Base-by-base conservation (phyloP, 37 sponge, comb jelly and placozoan genomes). In the Aplysina aerophoba region DNA sequence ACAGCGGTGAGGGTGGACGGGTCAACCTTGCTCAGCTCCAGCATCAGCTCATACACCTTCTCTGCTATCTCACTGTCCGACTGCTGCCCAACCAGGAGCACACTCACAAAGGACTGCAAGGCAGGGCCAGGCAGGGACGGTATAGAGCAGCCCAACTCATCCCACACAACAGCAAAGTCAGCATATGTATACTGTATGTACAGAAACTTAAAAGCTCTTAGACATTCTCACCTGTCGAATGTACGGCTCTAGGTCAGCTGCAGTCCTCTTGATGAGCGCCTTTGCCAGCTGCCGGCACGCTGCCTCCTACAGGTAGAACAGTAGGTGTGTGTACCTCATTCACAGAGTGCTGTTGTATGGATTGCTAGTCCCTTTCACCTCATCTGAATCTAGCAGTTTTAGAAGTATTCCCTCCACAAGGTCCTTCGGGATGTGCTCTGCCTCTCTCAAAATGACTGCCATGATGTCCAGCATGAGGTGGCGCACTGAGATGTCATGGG, bases 61-160 rank as follows among this genome's bases (percentile, higher is more conserved):
- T 91, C 88, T 27, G 85, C 85, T 56, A 95, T 60, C 34, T 91
- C 92, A 85, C 92, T 91, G 61, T 95, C 95, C 21, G 92, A 84
- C 41, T 63, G 79, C 72, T 91, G 66, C 0, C 91, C 97, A 55
- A 84, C 85, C 79, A 92, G 86, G 20, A 97, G 83, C 0, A 80
- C 66, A 55, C 86, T 88, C 40, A 87, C 90, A 55, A 97, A 92
- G 84, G 90, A 93, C 93, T 97, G 55, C 12, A 38, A n/a, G n/a
- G n/a, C n/a, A n/a, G n/a, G n/a, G n/a, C n/a, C n/a, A n/a, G n/a
- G n/a, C n/a, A n/a, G n/a, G n/a, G n/a, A n/a, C n/a, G n/a, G n/a
- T n/a, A n/a, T n/a, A n/a, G n/a, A n/a, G n/a, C n/a, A n/a, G n/a
- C n/a, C n/a, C n/a, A n/a, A n/a, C n/a, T n/a, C n/a, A n/a, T n/a